Evolutionary conservation across 1,140 invertebrate genomes (phyloP), one percentile per base, ranked within the genome.

Genomic region (Achatina immaculata): DNA sequence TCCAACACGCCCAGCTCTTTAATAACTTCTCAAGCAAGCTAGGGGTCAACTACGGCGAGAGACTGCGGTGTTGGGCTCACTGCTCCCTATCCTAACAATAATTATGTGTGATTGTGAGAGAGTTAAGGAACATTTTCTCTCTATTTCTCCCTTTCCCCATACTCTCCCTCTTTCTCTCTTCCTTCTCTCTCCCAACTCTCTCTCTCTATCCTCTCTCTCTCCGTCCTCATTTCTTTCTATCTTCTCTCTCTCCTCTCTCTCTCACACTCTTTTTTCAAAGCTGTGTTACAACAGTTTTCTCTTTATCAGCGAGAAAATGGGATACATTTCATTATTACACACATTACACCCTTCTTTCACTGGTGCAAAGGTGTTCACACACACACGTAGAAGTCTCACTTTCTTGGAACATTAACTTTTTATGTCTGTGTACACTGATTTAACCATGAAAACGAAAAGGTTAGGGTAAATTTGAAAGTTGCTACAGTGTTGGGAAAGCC

Each of bases 261-360:
- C 65, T 68, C 65, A 31, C 65, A 31, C 65, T 68, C 11, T 68
- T n/a, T n/a, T n/a, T n/a, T n/a, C n/a, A n/a, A n/a, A n/a, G n/a
- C n/a, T n/a, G n/a, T n/a, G n/a, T n/a, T n/a, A n/a, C n/a, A n/a
- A n/a, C n/a, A n/a, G n/a, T n/a, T n/a, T n/a, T n/a, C n/a, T n/a
- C n/a, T n/a, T n/a, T n/a, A n/a, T n/a, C n/a, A n/a, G n/a, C n/a
- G n/a, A n/a, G n/a, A n/a, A n/a, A n/a, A n/a, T n/a, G n/a, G n/a
- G n/a, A n/a, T n/a, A n/a, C n/a, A n/a, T n/a, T n/a, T n/a, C n/a
- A n/a, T n/a, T n/a, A n/a, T n/a, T n/a, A n/a, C n/a, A n/a, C n/a
- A n/a, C n/a, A n/a, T n/a, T n/a, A n/a, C n/a, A n/a, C n/a, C n/a
- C n/a, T n/a, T n/a, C n/a, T n/a, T n/a, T n/a, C n/a, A n/a, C n/a